Percentiles rank a stretch among this genome's conserved stretches.
These are phyloP conservation scores for Helicoverpa assulta DNA, from an alignment of 2,888 invertebrate species.

Conservation along the genomic window DNA sequence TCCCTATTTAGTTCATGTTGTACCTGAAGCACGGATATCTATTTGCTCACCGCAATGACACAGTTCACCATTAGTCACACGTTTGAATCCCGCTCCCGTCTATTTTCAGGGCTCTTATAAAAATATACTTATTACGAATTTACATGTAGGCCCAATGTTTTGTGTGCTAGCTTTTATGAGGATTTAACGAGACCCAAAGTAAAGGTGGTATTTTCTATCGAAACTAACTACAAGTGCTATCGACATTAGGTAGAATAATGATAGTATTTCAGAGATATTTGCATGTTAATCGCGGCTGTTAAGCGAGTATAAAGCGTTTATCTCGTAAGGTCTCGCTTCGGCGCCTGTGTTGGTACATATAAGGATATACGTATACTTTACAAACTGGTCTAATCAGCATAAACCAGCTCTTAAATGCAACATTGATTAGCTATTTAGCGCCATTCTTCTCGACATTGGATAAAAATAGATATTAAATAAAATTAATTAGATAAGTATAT, in stretches of 20 bases:
- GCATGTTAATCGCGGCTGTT: constrained; percentile 68
- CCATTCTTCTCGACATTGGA: constrained; percentile 56
- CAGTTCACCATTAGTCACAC: background rate
- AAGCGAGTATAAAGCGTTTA: constrained; percentile 61
- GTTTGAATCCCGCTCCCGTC: background rate
- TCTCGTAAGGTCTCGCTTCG: constrained; percentile 66
- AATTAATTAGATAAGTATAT: background rate
- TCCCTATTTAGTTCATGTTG: background rate
- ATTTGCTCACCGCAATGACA: background rate
- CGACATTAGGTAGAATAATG: constrained; percentile 33
- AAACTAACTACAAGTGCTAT: constrained; percentile 11
- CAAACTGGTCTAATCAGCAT: constrained; percentile 68
- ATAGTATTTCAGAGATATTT: constrained; percentile 62
- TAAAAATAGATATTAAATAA: constrained; percentile 19
- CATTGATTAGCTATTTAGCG: constrained; percentile 54
- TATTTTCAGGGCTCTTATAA: background rate
- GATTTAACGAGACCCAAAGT: background rate
- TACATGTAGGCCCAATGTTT: background rate
- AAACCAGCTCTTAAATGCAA: constrained; percentile 63
- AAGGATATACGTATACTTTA: constrained; percentile 64
- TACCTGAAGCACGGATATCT: background rate
- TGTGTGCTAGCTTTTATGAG: background rate
- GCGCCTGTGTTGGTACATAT: constrained; percentile 57
- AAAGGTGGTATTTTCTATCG: background rate
- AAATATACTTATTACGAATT: background rate